These are phyloP conservation scores for Oscheius sp. DNA, from an alignment of 2,888 invertebrate genomes.

Conservation along the genomic window DNA sequence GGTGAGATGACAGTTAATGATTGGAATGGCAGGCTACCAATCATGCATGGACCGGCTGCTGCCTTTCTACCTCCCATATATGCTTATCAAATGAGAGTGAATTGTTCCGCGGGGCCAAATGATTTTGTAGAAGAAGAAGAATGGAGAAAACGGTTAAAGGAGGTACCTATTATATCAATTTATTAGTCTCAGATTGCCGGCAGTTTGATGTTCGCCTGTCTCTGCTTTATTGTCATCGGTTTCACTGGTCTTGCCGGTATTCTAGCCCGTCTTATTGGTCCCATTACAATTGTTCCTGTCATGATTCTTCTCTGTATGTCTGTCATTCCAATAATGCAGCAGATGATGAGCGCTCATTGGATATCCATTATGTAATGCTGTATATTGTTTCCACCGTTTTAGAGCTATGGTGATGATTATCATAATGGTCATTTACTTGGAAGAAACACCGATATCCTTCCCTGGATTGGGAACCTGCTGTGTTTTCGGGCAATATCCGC, in stretches of 20 bases:
- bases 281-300: constrained; percentile 65
- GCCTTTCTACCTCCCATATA: constrained; percentile 65
- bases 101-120: constrained; percentile 44
- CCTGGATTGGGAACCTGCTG: constrained; percentile 42
- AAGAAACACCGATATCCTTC: constrained; percentile 52
- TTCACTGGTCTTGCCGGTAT: constrained; percentile 60
- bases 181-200: constrained; percentile 59
- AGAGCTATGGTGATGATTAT: constrained; percentile 56
- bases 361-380: constrained; percentile 57
- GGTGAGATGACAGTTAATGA: constrained; percentile 29
- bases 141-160: constrained; percentile 46
- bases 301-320: constrained; percentile 60
- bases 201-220: constrained; percentile 59
- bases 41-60: constrained; percentile 67
- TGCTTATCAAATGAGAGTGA: constrained; percentile 51
- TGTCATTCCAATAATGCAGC: constrained; percentile 57
- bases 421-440: constrained; percentile 59
- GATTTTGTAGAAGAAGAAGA: constrained; percentile 54
- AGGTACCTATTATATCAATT: constrained; percentile 15
- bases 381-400: constrained; percentile 16
- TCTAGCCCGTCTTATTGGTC: constrained; percentile 61
- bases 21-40: constrained; percentile 49
- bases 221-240: constrained; percentile 62
- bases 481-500: constrained; percentile 64
- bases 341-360: constrained; percentile 63